Conservation (phyloP, 1,140 invertebrate species). For the Bombus superbus region DNA sequence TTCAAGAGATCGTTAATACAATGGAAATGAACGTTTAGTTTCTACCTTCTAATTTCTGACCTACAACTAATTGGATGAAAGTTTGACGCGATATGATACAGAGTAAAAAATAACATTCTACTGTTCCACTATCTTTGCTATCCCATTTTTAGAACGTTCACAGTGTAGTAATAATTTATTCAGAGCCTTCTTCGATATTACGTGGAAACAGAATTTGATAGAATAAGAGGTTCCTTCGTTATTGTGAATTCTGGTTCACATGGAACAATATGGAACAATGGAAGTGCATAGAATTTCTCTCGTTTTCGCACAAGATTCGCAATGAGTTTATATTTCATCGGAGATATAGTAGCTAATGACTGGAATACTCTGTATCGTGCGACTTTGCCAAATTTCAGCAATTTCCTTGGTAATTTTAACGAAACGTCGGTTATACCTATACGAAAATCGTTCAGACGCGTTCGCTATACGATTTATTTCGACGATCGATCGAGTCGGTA, state of each 20-base stretch:
- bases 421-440: background rate
- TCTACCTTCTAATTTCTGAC: no score
- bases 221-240: background rate
- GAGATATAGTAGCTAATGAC: background rate
- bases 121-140: background rate
- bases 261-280: no score
- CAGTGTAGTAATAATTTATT: no score
- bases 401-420: background rate
- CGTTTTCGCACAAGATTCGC: background rate
- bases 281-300: background rate
- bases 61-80: no score
- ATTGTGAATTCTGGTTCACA: background rate
- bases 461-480: background rate
- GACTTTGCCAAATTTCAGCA: background rate
- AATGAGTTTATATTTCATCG: background rate
- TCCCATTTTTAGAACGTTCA: background rate
- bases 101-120: no score
- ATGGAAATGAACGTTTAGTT: no score
- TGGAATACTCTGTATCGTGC: background rate
- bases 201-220: no score
- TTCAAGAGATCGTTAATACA: no score
- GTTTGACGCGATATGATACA: no score
- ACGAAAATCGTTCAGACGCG: background rate
- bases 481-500: background rate
- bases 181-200: no score